A percentile compares a stretch with the other conserved stretches of the same genome.
Evolutionary conservation across 2,113 vertebrate species (phyloP).

Genomic region (Oostethus manadensis): DNA sequence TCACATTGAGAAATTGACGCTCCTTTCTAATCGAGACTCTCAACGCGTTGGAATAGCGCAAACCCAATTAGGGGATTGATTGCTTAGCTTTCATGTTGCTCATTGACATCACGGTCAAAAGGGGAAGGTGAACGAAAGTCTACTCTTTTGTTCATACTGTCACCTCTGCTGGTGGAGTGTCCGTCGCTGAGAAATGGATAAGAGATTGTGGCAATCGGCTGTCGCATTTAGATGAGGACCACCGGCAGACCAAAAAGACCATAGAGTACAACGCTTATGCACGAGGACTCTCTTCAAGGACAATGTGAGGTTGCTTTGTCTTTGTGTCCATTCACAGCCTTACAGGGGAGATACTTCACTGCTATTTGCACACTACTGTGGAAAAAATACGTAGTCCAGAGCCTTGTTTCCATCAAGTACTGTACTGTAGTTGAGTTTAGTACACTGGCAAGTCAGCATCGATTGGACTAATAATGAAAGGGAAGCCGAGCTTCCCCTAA

Average conservation of each 20-base stretch:
- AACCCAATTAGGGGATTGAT: constrained; percentile 63
- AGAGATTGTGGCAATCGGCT: constrained; percentile 29
- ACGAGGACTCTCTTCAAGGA: background rate
- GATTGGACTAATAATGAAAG: too few relatives aligned
- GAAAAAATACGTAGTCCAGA: too few relatives aligned
- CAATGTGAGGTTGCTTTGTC: background rate
- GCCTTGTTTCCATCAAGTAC: too few relatives aligned
- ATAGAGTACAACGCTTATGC: background rate
- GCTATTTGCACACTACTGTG: too few relatives aligned
- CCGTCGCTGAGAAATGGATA: constrained; percentile 24
- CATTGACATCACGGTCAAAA: constrained; percentile 50
- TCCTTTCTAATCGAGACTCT: constrained; percentile 48
- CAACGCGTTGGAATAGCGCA: constrained; percentile 53
- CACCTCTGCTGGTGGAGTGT: constrained; percentile 19
- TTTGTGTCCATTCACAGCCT: background rate
- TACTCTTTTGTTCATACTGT: constrained; percentile 50
- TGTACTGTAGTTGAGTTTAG: too few relatives aligned
- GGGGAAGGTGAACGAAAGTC: constrained; percentile 49
- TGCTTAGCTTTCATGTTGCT: constrained; percentile 55
- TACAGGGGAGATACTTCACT: background rate
- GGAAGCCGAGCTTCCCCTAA: too few relatives aligned
- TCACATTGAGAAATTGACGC: constrained; percentile 61
- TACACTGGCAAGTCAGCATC: too few relatives aligned
- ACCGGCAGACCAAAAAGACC: background rate
- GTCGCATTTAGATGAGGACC: background rate